Evolutionary conservation across 1,140 invertebrate genomes (phyloP), one percentile per base, ranked within the genome.

Genomic region (Pogonomyrmex californicus): DNA sequence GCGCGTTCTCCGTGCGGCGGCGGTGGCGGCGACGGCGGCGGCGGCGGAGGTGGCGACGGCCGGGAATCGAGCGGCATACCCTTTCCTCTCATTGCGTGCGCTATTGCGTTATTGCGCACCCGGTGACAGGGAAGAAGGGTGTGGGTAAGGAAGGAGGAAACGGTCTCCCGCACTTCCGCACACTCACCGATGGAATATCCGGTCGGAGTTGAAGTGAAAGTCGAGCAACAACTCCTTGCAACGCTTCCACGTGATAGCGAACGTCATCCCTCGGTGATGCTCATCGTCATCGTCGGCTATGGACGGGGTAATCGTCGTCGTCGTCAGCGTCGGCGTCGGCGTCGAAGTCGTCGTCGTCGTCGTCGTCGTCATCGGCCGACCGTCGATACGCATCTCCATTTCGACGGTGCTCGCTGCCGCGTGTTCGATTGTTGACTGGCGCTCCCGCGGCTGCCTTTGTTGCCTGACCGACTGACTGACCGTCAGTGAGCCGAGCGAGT

Each of bases 161-260:
- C 38, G 12, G 10, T 30, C 36, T 4, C 14, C 3, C 14, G 65
- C 23, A 78, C 70, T 58, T 58, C 23, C 75, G 49, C 54, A 62
- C 68, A 93, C 93, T 94, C 85, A 94, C 94, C 91, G 91, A 62
- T 94, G 93, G 87, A 94, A 94, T 63, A 94, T 85, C 81, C 91
- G 88, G 85, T 94, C 93, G 56, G 88, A 87, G 83, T 94, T 91
- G 33, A 92, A 82, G 70, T 93, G 92, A 85, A 92, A 87, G 78
- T 91, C 71, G 1, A 90, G 41, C 17, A 92, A 17, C 3, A 88
- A 65, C 56, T 88, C 85, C 71, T 90, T 93, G 44, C 75, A 77
- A 14, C 81, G 86, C 3, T 54, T 88, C 92, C 92, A 93, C 70
- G 71, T 68, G 82, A 68, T 36, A 9, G 33, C 63, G 47, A 41